Conservation (phyloP, 2,888 invertebrate genomes). For the Apamea epomidion region DNA sequence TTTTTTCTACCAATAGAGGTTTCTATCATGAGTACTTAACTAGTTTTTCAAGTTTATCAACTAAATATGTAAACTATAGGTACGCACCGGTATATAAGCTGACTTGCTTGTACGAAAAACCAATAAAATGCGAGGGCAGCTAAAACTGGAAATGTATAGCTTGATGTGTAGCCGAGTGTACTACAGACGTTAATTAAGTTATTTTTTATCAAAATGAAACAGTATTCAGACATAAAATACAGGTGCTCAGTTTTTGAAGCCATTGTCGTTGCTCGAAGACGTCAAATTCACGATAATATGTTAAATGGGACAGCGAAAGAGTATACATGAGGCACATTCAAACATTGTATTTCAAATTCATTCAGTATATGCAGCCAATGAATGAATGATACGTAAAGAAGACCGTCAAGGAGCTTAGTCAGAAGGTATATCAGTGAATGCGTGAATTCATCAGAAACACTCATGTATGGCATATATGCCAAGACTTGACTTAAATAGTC, state of each 20-base stretch:
- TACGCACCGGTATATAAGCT: not conserved
- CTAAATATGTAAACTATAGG: not conserved
- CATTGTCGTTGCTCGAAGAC: not conserved
- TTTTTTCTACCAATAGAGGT: not conserved
- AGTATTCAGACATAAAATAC: not conserved
- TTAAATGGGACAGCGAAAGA: not conserved
- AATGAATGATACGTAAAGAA: not conserved
- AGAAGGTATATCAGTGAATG: not conserved
- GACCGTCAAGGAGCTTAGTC: not conserved
- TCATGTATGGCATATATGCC: not conserved
- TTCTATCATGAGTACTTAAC: not conserved
- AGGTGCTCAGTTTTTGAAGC: not conserved
- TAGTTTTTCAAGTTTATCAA: not conserved
- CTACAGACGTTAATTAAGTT: not conserved
- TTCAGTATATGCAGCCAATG: constrained; percentile 6
- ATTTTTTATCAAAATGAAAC: not conserved
- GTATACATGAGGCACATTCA: not conserved
- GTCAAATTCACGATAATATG: constrained; percentile 13
- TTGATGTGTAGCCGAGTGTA: no score
- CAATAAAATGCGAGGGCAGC: not conserved
- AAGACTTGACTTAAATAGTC: not conserved
- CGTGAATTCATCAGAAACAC: not conserved
- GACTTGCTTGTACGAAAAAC: not conserved
- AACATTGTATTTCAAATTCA: constrained; percentile 19
- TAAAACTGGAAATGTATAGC: not conserved